These are phyloP conservation scores for Thomomys bottae DNA, from an alignment of 2,113 vertebrate species.

Conservation along the genomic window DNA sequence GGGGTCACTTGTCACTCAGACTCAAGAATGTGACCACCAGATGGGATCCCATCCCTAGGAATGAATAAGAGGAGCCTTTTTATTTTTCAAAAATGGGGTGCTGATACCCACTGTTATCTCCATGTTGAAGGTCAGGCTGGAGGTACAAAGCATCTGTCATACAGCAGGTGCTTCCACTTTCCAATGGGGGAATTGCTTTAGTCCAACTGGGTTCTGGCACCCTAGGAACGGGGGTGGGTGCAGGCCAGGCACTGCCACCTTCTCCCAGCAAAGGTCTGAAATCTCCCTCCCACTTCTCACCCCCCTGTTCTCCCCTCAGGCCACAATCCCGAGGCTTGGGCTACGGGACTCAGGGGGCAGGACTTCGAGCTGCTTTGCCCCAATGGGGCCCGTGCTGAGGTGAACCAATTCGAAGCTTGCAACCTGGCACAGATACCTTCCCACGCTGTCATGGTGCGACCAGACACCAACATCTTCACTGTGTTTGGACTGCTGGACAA, in stretches of 20 bases:
- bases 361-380: constrained; percentile 95
- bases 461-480: constrained; percentile 87
- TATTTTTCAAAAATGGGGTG: background rate
- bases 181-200: accelerated
- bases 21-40: background rate
- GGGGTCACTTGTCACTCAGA: background rate
- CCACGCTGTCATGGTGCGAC: constrained; percentile 93
- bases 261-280: background rate
- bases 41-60: background rate
- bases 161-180: accelerated
- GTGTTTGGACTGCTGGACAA: constrained; percentile 93
- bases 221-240: background rate
- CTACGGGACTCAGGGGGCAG: constrained; percentile 82
- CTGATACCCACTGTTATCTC: background rate
- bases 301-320: constrained; percentile 81
- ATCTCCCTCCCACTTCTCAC: background rate
- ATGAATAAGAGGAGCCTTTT: background rate
- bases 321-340: constrained; percentile 88
- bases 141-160: background rate
- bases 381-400: constrained; percentile 90
- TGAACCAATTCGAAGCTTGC: constrained; percentile 89
- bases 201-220: background rate
- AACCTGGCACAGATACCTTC: constrained; percentile 93
- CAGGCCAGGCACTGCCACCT: background rate
- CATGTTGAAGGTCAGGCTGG: background rate